Evolutionary conservation across 1,140 invertebrate genomes (phyloP).

Genomic region (Lordiphosa mommai): DNA sequence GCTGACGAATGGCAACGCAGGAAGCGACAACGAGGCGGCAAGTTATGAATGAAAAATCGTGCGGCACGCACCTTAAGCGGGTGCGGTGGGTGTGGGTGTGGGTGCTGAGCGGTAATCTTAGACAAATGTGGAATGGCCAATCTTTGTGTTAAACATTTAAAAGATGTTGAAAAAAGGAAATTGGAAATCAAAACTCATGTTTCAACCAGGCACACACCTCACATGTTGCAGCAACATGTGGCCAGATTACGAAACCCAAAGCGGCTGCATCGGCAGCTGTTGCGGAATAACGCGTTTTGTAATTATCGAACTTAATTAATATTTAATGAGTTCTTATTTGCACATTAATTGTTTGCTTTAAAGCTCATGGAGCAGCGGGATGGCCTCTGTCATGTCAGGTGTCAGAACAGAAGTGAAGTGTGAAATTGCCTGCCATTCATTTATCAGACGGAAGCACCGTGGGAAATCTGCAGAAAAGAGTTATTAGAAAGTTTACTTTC

Average conservation of each 20-base stretch:
- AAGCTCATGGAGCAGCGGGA: constrained; percentile 2
- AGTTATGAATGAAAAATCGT: constrained; percentile 71
- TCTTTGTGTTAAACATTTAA: neutral
- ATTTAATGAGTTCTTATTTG: constrained; percentile 67
- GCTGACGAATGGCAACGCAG: constrained; percentile 16
- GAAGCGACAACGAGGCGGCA: constrained; percentile 31
- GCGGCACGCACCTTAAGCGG: constrained; percentile 22
- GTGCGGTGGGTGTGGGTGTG: neutral
- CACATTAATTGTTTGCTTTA: constrained; percentile 66
- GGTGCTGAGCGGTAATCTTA: neutral
- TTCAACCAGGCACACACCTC: constrained; percentile 13
- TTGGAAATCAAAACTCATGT: constrained; percentile 2
- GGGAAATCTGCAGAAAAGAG: neutral
- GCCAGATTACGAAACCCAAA: neutral
- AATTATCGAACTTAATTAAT: constrained; percentile 76
- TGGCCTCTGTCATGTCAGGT: constrained; percentile 8
- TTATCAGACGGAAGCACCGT: constrained; percentile 11
- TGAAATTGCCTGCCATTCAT: constrained; percentile 59
- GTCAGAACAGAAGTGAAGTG: constrained; percentile 30
- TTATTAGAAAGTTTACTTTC: no score
- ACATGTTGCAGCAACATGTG: constrained; percentile 44
- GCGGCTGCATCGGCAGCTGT: neutral
- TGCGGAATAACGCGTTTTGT: constrained; percentile 10
- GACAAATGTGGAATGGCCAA: neutral
- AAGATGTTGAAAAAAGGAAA: constrained; percentile 19